A percentile compares a stretch with the other conserved stretches of the same genome.
Conservation (phyloP, 53 echinoderm and acorn worm species). For the Arbacia lixula region DNA sequence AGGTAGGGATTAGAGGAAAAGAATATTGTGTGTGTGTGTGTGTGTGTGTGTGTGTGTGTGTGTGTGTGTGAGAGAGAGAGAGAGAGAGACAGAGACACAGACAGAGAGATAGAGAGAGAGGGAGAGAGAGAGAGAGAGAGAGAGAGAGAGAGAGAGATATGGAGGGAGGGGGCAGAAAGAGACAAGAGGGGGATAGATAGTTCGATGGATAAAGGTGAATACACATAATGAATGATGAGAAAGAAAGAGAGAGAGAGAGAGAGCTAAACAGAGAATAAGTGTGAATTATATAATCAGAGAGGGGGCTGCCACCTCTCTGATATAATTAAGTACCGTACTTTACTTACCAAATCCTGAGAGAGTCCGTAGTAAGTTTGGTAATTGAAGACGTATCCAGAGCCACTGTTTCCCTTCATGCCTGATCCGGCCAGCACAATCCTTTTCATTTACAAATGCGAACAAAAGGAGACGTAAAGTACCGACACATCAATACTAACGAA, state of each 20-base stretch:
- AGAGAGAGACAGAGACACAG: neutral
- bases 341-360: neutral
- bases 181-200: too few relatives aligned
- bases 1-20: too few relatives aligned
- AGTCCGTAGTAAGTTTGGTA: constrained; percentile 24
- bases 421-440: constrained; percentile 43
- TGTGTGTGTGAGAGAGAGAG: neutral
- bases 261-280: neutral
- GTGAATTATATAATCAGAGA: too few relatives aligned
- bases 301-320: too few relatives aligned
- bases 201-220: too few relatives aligned
- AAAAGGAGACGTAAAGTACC: too few relatives aligned
- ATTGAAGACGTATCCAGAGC: constrained; percentile 7
- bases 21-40: too few relatives aligned
- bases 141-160: neutral
- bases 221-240: too few relatives aligned
- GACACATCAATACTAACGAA: too few relatives aligned
- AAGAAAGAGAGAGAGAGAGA: neutral
- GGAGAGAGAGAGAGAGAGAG: neutral
- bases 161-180: neutral
- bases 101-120: neutral
- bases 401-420: neutral
- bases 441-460: neutral
- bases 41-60: neutral
- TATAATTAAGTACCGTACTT: neutral